Base-by-base conservation (phyloP, 2,888 invertebrate species). In the Ichneumon xanthorius region DNA sequence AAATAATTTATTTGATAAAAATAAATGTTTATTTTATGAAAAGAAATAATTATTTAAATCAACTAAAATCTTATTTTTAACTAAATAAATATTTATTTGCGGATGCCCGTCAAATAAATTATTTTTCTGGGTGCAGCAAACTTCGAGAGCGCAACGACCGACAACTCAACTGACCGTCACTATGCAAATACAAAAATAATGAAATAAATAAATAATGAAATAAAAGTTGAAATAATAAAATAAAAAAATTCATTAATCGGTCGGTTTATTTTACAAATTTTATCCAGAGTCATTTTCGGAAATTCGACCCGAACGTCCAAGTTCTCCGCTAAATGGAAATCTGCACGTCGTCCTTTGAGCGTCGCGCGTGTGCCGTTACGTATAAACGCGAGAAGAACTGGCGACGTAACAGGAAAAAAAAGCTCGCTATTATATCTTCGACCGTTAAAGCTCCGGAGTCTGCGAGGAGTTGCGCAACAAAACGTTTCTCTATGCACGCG, bases 81-180 rank as follows among this genome's bases (percentile, higher is more conserved):
- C 30, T 5, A 30, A 30, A 30, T 30, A 30, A 30, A 30, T 30
- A 30, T 30, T 5, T 30, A 0, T 30, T 30, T 30, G 30, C 30
- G 30, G 30, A 0, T 30, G 30, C 30, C 30, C 30, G 5, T 30
- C 30, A 30, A 30, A 30, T 30, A 30, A 30, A 30, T 5, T 30
- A 30, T 30, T 30, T 30, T 30, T 30, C 30, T 30, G 30, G 30
- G 30, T 30, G 30, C 30, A 30, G 30, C 40, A 65, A 73, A 67
- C 55, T 75, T 30, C 70, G 50, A 22, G 53, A 73, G 77, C 73
- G 73, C 72, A 77, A 73, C 80, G 70, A 81, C 70, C 14, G 73
- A 85, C 81, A 75, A 79, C 81, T 85, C 85, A 79, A 75, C 78
- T 85, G 70, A 85, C 81, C 85, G 85, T 85, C 81, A 85, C 75